phyloP scores from a whole-genome alignment of 2,888 invertebrate species.

The Odontocolon sp. region DNA sequence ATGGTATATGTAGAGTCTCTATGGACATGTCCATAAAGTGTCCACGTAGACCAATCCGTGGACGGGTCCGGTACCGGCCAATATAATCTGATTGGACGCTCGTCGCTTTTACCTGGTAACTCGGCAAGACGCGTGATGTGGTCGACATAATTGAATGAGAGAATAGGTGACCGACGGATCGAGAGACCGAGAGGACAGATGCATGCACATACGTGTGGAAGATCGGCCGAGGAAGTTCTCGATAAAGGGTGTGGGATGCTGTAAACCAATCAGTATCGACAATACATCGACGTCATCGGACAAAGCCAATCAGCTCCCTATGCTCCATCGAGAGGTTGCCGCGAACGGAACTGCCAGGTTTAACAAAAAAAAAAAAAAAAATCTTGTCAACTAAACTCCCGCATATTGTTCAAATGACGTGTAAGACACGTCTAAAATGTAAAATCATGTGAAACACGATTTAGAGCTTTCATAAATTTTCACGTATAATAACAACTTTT shows the following conservation, averaged over 20 bases:
- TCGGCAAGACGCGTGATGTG: constrained; percentile 63
- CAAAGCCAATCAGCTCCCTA: constrained; percentile 57
- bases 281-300: constrained; percentile 50
- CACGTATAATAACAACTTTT: no score
- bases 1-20: no score
- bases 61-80: constrained; percentile 15
- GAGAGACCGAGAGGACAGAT: constrained; percentile 35
- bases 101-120: constrained; percentile 65
- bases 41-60: no score
- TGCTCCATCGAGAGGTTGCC: constrained; percentile 21
- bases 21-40: background rate
- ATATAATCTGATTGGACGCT: constrained; percentile 67
- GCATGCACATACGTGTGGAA: background rate
- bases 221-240: constrained; percentile 12
- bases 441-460: no score
- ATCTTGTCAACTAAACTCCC: background rate
- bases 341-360: constrained; percentile 57
- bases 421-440: no score
- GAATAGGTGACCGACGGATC: constrained; percentile 39
- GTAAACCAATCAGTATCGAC: constrained; percentile 67
- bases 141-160: constrained; percentile 57
- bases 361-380: constrained; percentile 54
- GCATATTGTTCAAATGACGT: background rate
- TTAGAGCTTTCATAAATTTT: background rate
- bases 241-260: constrained; percentile 39